phyloP scores from a whole-genome alignment of 92 coral and sea anemone species.

The Heteractis magnifica region DNA sequence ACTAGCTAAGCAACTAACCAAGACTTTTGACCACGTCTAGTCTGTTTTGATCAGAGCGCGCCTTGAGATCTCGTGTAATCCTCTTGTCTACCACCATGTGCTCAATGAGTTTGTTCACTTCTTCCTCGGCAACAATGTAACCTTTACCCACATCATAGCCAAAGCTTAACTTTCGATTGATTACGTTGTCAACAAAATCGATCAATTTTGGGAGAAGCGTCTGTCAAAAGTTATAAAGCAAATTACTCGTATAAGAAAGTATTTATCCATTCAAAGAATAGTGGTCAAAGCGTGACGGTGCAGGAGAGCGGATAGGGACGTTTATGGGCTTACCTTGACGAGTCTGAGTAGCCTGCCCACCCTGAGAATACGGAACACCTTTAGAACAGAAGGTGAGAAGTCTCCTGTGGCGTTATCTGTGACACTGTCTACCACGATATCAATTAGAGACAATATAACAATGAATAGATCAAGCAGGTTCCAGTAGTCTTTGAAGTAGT shows the following conservation, averaged over 20 bases:
- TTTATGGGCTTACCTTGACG: conserved; percentile 63
- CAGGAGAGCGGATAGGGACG: background rate
- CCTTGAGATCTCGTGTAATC: conserved; percentile 85
- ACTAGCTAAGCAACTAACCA: conserved; percentile 49
- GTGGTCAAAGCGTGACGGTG: background rate
- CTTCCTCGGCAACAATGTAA: conserved; percentile 96
- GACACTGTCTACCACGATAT: conserved; percentile 81
- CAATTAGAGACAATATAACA: conserved; percentile 79
- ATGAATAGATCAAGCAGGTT: conserved; percentile 87
- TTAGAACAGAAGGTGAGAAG: conserved; percentile 89
- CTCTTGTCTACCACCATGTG: conserved; percentile 98
- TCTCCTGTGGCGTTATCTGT: conserved; percentile 75
- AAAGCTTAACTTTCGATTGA: conserved; percentile 89
- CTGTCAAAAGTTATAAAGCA: conserved; percentile 17
- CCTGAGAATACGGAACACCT: conserved; percentile 86
- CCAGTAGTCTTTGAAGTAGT: conserved; percentile 94
- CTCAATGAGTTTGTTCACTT: conserved; percentile 81
- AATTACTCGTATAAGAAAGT: no score
- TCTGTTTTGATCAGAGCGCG: conserved; percentile 84
- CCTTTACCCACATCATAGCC: conserved; percentile 99
- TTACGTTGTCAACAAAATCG: conserved; percentile 70
- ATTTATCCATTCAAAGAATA: no score
- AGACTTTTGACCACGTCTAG: conserved; percentile 91
- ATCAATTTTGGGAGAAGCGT: conserved; percentile 88
- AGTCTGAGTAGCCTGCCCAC: conserved; percentile 94